Evolutionary conservation across 2,797 vertebrate genomes (phyloP).

Genomic region (Orestias chungarensis): DNA sequence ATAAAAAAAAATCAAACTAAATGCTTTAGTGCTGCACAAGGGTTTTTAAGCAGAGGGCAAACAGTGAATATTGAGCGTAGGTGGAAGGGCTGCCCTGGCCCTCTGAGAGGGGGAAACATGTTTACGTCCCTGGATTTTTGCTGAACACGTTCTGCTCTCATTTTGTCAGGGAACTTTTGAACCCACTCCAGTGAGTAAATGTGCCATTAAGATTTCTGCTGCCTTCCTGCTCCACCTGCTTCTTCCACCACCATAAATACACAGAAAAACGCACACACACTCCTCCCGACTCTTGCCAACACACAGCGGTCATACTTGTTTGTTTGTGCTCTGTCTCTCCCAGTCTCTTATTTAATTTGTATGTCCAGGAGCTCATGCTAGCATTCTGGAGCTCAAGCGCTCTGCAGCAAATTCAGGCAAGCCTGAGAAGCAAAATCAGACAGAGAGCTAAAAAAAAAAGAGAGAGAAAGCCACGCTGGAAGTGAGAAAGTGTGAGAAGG

Average conservation of each 20-base stretch:
- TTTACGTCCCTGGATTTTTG: constrained; percentile 39
- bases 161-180: constrained; percentile 45
- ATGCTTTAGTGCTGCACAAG: constrained; percentile 5
- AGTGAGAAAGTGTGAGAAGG: constrained; percentile 29
- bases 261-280: not conserved
- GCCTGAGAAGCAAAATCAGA: constrained; percentile 12
- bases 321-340: constrained; percentile 40
- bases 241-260: not conserved
- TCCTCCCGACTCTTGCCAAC: constrained; percentile 10
- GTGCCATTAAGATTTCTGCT: constrained; percentile 30
- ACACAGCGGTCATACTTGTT: constrained; percentile 45
- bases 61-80: constrained; percentile 12
- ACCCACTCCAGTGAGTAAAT: constrained; percentile 46
- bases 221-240: constrained; percentile 8
- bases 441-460: constrained; percentile 1
- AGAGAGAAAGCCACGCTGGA: constrained; percentile 8
- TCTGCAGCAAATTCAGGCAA: constrained; percentile 16
- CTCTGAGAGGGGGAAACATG: constrained; percentile 13
- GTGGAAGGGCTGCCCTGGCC: constrained; percentile 8
- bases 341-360: constrained; percentile 42
- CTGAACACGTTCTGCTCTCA: constrained; percentile 22
- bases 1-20: constrained; percentile 20
- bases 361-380: constrained; percentile 39
- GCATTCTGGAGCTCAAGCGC: constrained; percentile 33
- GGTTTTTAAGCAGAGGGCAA: constrained; percentile 25